Conservation (phyloP, 2,888 invertebrate species). For the Bedellia somnulentella region DNA sequence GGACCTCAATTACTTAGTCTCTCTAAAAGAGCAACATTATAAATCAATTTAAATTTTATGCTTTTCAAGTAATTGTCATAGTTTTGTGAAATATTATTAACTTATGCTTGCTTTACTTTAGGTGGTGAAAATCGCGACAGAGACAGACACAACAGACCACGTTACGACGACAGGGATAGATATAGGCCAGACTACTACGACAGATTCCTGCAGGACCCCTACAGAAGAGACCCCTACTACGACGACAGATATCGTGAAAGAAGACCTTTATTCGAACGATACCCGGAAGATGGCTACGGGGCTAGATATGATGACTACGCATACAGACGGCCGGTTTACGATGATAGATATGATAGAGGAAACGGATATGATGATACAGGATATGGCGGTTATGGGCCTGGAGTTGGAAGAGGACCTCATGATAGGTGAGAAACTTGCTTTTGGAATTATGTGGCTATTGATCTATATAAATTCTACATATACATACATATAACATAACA, state of each 20-base stretch:
- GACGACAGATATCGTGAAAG: slow-evolving; percentile 29
- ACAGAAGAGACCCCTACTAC: slow-evolving; percentile 29
- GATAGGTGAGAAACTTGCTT: slow-evolving; percentile 45
- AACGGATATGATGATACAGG: slow-evolving; percentile 23
- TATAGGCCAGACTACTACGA: slow-evolving; percentile 48
- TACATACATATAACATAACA: no score
- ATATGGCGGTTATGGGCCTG: slow-evolving; percentile 34
- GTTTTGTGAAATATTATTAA: no score
- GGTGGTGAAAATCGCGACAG: slow-evolving; percentile 16
- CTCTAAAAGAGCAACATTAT: no score
- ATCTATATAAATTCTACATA: no score
- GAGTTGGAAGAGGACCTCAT: slow-evolving; percentile 42
- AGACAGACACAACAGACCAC: slow-evolving; percentile 19
- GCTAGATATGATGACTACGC: slow-evolving; percentile 18
- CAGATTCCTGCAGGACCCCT: slow-evolving; percentile 37
- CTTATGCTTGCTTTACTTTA: no score
- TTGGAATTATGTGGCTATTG: no score
- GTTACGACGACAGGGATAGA: slow-evolving; percentile 37
- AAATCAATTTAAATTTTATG: no score
- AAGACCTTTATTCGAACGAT: slow-evolving; percentile 31
- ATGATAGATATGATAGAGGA: slow-evolving; percentile 21
- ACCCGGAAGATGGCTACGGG: slow-evolving; percentile 19
- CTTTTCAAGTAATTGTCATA: no score
- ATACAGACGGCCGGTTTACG: slow-evolving; percentile 27
- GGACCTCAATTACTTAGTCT: no score